These are phyloP conservation scores for Chesias legatella DNA, from an alignment of 2,888 invertebrate species.

Conservation along the genomic window DNA sequence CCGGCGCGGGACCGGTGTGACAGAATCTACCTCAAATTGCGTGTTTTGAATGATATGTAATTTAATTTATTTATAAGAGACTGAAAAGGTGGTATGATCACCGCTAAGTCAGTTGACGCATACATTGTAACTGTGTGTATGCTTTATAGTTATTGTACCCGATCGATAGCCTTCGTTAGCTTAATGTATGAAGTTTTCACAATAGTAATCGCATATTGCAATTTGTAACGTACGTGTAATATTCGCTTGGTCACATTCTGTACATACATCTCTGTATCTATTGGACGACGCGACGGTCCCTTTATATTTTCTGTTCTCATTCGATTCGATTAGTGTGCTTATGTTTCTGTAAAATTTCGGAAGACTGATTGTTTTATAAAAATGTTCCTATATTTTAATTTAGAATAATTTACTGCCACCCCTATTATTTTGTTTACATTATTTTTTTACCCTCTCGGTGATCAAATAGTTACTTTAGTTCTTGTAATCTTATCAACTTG, in stretches of 20 bases:
- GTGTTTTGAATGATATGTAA: slow-evolving; percentile 26
- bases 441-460: slow-evolving; percentile 68
- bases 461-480: slow-evolving; percentile 64
- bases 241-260: slow-evolving; percentile 30
- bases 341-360: slow-evolving; percentile 70
- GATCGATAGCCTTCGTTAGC: slow-evolving; percentile 29
- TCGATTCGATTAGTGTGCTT: slow-evolving; percentile 58
- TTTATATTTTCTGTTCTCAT: slow-evolving; percentile 38
- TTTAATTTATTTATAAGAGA: slow-evolving; percentile 54
- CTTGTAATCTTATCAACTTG: slow-evolving; percentile 74
- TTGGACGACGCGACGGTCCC: slow-evolving; percentile 73
- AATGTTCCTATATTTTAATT: slow-evolving; percentile 80
- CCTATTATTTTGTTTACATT: slow-evolving; percentile 71
- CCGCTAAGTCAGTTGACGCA: slow-evolving; percentile 40
- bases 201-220: slow-evolving; percentile 24
- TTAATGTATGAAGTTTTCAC: slow-evolving; percentile 25
- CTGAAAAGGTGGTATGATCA: slow-evolving; percentile 77
- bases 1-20: not conserved
- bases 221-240: slow-evolving; percentile 21
- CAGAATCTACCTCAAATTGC: slow-evolving; percentile 19
- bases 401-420: slow-evolving; percentile 76
- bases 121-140: slow-evolving; percentile 20
- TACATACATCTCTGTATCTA: slow-evolving; percentile 36
- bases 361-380: slow-evolving; percentile 67
- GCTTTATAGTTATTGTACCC: slow-evolving; percentile 22